phyloP scores from a whole-genome alignment of 2,797 vertebrate species.

The Carcharodon carcharias region DNA sequence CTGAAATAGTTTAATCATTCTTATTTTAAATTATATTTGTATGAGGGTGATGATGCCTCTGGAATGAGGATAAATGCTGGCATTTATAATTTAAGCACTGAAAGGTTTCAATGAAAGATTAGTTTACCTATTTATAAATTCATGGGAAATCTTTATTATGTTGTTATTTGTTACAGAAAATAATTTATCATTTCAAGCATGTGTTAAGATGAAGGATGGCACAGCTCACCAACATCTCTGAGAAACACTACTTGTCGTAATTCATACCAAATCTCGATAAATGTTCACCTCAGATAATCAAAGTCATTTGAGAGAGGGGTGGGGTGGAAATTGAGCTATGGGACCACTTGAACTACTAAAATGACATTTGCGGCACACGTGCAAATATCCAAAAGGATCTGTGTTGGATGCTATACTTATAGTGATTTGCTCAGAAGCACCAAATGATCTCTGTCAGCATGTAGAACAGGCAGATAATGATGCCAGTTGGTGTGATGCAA shows the following conservation, averaged over 20 bases:
- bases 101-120: constrained; percentile 4
- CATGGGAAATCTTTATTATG: neutral
- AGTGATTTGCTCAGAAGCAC: no score
- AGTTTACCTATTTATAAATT: neutral
- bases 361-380: no score
- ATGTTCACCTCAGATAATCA: neutral
- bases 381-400: no score
- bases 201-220: neutral
- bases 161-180: neutral
- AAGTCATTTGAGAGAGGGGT: neutral
- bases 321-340: no score
- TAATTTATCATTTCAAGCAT: neutral
- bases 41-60: neutral
- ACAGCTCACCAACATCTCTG: neutral
- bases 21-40: neutral
- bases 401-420: no score
- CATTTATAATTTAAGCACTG: neutral
- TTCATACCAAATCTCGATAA: neutral
- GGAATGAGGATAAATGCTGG: neutral
- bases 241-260: neutral
- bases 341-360: no score
- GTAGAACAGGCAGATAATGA: no score
- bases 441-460: no score
- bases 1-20: neutral
- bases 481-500: no score